Evolutionary conservation across 2,113 vertebrate species (phyloP).

Genomic region (Rousettus leschenaultii): DNA sequence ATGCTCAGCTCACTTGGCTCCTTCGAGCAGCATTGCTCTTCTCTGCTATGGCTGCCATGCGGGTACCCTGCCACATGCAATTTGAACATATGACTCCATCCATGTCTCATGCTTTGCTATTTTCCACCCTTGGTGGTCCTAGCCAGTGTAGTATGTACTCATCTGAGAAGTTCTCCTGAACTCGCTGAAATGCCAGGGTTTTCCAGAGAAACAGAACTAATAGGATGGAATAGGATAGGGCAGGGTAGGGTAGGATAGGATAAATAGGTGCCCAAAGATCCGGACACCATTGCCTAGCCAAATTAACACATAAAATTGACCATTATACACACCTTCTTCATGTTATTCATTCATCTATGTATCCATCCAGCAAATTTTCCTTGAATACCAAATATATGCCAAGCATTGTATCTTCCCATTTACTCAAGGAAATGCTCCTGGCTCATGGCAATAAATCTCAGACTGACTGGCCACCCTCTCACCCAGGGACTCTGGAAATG

Average conservation of each 20-base stretch:
- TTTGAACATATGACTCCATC: not conserved
- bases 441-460: not conserved
- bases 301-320: not conserved
- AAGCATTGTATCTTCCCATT: not conserved
- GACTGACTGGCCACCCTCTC: not conserved
- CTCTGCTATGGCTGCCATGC: not conserved
- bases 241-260: not conserved
- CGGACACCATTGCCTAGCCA: not conserved
- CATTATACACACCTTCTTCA: not conserved
- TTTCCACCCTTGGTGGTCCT: not conserved
- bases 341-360: not conserved
- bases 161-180: not conserved
- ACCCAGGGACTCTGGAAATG: not conserved
- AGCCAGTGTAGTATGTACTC: not conserved
- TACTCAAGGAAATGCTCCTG: not conserved
- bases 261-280: not conserved
- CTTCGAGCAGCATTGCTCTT: not conserved
- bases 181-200: not conserved
- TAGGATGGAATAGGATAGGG: too few relatives aligned
- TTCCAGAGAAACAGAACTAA: not conserved
- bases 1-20: not conserved
- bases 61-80: not conserved
- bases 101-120: not conserved
- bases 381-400: not conserved
- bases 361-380: not conserved